Percentiles rank a stretch among this genome's conserved stretches.
Evolutionary conservation across 2,797 vertebrate species (phyloP).

Genomic region (Neoniphon sammara): DNA sequence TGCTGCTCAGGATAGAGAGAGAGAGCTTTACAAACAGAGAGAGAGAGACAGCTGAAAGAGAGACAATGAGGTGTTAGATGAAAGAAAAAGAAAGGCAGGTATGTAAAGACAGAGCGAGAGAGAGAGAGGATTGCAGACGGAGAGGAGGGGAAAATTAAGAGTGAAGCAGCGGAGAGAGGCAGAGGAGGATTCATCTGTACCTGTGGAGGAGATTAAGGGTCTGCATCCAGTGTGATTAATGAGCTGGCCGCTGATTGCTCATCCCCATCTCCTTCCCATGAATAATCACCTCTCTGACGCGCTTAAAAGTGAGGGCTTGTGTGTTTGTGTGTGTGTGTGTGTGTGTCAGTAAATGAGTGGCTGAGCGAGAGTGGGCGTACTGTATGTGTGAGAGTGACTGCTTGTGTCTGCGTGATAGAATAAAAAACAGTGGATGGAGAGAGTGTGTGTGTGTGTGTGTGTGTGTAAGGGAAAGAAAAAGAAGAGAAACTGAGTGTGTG

Average conservation of each 20-base stretch:
- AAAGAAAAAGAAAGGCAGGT: background rate
- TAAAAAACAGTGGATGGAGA: background rate
- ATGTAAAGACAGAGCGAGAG: conserved; percentile 22
- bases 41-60: conserved; percentile 27
- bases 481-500: background rate
- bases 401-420: conserved; percentile 34
- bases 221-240: conserved; percentile 80
- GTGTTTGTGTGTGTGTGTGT: conserved; percentile 14
- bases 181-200: conserved; percentile 63
- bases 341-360: conserved; percentile 1
- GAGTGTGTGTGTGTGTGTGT: conserved; percentile 1
- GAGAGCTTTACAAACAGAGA: conserved; percentile 6
- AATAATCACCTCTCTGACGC: conserved; percentile 72
- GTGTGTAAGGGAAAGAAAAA: too few relatives aligned
- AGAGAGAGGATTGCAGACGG: conserved; percentile 16
- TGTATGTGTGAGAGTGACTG: conserved; percentile 17
- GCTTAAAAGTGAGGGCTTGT: conserved; percentile 46
- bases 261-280: conserved; percentile 68
- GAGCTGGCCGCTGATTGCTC: conserved; percentile 77
- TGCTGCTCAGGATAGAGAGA: conserved; percentile 18
- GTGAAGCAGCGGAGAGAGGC: conserved; percentile 45
- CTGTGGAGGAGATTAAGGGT: conserved; percentile 79
- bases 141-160: background rate
- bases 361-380: background rate
- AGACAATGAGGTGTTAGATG: conserved; percentile 52